Evolutionary conservation across 2,113 vertebrate species (phyloP).

Genomic region (Pedionomus torquatus): DNA sequence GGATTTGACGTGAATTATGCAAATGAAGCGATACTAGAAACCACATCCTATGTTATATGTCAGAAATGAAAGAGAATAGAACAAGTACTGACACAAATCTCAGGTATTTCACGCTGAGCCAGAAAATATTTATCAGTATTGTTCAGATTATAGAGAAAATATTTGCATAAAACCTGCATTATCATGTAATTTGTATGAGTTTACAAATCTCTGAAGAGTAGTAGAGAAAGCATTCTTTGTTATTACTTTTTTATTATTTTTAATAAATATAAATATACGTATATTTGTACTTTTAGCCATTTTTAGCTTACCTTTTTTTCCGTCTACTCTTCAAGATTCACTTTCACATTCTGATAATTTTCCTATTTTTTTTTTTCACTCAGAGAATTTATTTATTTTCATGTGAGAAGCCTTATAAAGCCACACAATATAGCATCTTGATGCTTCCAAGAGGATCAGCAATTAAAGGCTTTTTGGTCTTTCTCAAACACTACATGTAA

Average conservation of each 20-base stretch:
- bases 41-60: neutral
- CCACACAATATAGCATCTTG: neutral
- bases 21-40: conserved; percentile 27
- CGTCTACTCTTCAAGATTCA: neutral
- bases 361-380: neutral
- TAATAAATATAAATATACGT: neutral
- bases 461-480: neutral
- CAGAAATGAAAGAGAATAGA: conserved; percentile 8
- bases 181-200: conserved; percentile 28
- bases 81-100: conserved; percentile 37
- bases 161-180: conserved; percentile 45
- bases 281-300: neutral
- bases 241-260: neutral
- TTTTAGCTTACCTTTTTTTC: neutral
- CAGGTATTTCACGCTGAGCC: conserved; percentile 1
- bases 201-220: conserved; percentile 16
- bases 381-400: neutral
- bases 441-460: neutral
- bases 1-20: conserved; percentile 50
- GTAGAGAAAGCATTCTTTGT: neutral
- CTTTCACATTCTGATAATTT: neutral
- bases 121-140: conserved; percentile 60
- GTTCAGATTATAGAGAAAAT: conserved; percentile 3
- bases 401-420: neutral
- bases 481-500: neutral